Base-by-base conservation (phyloP, 1,140 invertebrate genomes). In the Paraescarpia echinospica region DNA sequence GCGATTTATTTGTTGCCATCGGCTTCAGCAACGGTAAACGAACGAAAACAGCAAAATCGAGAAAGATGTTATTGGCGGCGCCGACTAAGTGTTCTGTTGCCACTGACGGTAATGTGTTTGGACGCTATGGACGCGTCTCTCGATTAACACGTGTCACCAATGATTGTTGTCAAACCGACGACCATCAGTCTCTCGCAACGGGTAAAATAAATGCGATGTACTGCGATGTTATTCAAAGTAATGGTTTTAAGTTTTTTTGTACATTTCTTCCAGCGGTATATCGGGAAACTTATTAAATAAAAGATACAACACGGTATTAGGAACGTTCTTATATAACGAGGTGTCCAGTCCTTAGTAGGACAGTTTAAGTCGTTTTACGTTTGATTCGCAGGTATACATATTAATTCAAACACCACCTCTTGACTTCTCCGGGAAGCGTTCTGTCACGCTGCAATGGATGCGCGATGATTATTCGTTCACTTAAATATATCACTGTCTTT, bases 21-120 rank as follows among this genome's bases (percentile, higher is more conserved):
- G 59, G 22, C 59, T 77, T 77, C 59, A 77, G 59, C 22, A 27
- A 77, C 22, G 59, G 59, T 77, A 77, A 77, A 77, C 59, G 59
- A 77, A 77, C 59, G 59, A 77, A 77, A 77, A 77, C 59, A 77
- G 59, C 59, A 5, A 77, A 77, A 18, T 18, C 59, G 59, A 77
- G 59, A 77, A 77, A 77, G 59, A 77, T 77, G 59, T 77, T 77
- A 77, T 77, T 77, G 59, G 59, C 59, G 59, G 59, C 59, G 59
- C 59, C 59, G 8, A 27, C 59, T 77, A 77, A 77, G 59, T 77
- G 59, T 77, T 77, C 59, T 77, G 12, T 18, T 27, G 8, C 8
- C 9, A 18, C 12, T 77, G 59, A 77, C 59, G 59, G 14, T 27
- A 77, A 77, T 77, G 2, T 77, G 18, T 31, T 77, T 77, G 59